Evolutionary conservation across 2,888 invertebrate genomes (phyloP).

Genomic region (Tenthredo amoena): DNA sequence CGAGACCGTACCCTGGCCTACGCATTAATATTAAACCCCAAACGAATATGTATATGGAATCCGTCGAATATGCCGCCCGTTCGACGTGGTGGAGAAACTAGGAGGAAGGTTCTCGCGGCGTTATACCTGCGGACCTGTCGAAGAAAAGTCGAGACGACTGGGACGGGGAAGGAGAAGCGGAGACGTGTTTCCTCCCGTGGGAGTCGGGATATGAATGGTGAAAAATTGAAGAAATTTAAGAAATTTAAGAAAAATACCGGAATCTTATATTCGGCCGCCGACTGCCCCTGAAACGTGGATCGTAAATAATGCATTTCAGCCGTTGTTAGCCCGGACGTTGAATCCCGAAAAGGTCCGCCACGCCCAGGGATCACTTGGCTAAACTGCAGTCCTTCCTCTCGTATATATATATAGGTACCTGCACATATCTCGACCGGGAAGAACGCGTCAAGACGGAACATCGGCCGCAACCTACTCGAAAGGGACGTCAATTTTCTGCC

Average conservation of each 20-base stretch:
- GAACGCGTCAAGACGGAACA: conserved; percentile 21
- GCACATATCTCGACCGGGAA: background rate
- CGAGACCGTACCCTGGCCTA: conserved; percentile 5
- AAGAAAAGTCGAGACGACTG: background rate
- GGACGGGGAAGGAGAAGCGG: background rate
- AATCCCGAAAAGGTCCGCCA: conserved; percentile 33
- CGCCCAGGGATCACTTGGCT: conserved; percentile 35
- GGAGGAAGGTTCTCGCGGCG: background rate
- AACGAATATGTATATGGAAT: background rate
- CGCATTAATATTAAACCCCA: background rate
- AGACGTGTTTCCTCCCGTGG: conserved; percentile 12
- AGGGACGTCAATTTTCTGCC: conserved; percentile 22
- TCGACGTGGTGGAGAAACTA: background rate
- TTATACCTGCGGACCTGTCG: background rate
- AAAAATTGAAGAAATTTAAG: conserved; percentile 34
- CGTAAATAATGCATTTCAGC: conserved; percentile 45
- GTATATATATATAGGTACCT: background rate
- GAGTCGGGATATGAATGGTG: conserved; percentile 2
- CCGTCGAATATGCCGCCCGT: conserved; percentile 14
- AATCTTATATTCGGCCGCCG: conserved; percentile 24
- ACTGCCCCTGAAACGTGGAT: conserved; percentile 34
- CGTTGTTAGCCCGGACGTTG: conserved; percentile 20
- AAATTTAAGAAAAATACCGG: conserved; percentile 33
- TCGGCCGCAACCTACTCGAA: conserved; percentile 18
- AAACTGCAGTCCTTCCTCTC: conserved; percentile 8